phyloP scores from a whole-genome alignment of 2,113 vertebrate genomes.

The Procavia capensis region DNA sequence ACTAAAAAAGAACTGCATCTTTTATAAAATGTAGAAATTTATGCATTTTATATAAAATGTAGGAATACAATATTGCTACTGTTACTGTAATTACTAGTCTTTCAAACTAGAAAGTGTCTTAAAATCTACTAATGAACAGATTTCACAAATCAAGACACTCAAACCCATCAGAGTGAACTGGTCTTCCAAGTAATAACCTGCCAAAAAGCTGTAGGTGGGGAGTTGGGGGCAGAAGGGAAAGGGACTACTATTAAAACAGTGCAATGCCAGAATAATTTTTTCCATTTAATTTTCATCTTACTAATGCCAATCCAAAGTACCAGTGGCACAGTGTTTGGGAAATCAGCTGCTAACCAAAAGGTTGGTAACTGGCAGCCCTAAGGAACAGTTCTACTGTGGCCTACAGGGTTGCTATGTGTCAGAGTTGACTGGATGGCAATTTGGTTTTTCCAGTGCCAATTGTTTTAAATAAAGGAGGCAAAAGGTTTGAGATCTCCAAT shows the following conservation, averaged over 20 bases:
- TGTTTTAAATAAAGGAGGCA: conserved; percentile 44
- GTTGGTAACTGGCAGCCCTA: too few species aligned
- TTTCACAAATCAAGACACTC: conserved; percentile 30
- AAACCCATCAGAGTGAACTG: neutral
- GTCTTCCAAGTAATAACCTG: neutral
- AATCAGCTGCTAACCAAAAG: too few species aligned
- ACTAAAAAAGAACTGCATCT: neutral
- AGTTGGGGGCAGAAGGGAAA: neutral
- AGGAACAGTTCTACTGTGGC: too few species aligned
- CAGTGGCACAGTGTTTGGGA: too few species aligned
- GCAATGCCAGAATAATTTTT: neutral
- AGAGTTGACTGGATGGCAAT: too few species aligned
- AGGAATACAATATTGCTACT: neutral
- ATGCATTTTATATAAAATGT: conserved; percentile 28
- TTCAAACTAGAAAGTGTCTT: neutral
- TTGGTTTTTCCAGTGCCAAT: too few species aligned
- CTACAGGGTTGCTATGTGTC: too few species aligned
- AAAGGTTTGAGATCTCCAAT: neutral
- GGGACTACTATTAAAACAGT: neutral
- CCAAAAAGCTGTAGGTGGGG: neutral
- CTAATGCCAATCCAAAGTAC: neutral
- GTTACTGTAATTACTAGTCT: neutral
- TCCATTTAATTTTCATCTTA: neutral
- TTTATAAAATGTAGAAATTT: too few species aligned
- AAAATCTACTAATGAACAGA: neutral